Conservation (phyloP, 1,140 invertebrate species). For the Anoplophora glabripennis region DNA sequence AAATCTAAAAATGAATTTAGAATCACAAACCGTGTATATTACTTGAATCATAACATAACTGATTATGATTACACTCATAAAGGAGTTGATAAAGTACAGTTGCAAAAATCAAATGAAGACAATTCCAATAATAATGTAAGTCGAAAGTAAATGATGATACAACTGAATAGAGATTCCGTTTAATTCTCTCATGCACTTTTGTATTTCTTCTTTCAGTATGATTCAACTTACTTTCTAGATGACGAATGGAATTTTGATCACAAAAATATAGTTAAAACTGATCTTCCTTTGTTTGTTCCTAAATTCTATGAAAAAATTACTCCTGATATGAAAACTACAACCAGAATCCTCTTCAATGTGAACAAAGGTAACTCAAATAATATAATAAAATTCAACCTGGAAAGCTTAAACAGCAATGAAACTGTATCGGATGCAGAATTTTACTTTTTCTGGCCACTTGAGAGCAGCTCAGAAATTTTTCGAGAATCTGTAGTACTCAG, state of each 20-base stretch:
- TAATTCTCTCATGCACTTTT: no score
- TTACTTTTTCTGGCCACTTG: constrained; percentile 38
- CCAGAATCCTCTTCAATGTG: constrained; percentile 29
- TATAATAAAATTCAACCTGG: constrained; percentile 38
- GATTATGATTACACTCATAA: constrained; percentile 16
- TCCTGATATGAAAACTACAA: constrained; percentile 12
- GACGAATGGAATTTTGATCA: constrained; percentile 32
- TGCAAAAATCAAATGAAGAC: constrained; percentile 5
- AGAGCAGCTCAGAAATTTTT: constrained; percentile 30
- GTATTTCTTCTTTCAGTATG: background rate
- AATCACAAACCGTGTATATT: constrained; percentile 24
- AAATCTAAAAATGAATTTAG: constrained; percentile 26
- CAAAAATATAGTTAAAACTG: constrained; percentile 15
- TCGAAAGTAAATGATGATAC: background rate
- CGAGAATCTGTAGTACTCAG: constrained; percentile 31
- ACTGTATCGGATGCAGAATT: constrained; percentile 34
- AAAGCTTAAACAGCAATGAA: constrained; percentile 20
- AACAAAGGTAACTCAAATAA: constrained; percentile 22
- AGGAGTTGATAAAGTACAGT: constrained; percentile 7
- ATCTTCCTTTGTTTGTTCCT: constrained; percentile 27
- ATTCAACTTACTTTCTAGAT: constrained; percentile 14
- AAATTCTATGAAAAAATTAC: constrained; percentile 27
- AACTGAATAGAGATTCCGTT: no score
- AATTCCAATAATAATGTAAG: constrained; percentile 7
- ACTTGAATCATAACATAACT: constrained; percentile 28